Evolutionary conservation across 2,113 vertebrate species (phyloP).

Genomic region (Panthera leo): DNA sequence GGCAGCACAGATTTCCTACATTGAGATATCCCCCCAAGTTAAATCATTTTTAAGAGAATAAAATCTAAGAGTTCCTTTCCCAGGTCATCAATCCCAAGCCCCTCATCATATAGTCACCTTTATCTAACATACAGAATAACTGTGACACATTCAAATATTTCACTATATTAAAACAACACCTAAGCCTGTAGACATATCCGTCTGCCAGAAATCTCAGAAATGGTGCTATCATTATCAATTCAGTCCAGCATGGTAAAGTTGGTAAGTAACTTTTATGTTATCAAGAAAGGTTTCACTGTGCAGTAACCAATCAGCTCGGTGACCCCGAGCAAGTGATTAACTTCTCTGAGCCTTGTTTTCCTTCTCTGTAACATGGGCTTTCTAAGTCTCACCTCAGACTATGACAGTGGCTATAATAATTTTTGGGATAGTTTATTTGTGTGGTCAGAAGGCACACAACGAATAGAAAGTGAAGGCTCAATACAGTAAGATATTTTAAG

Average conservation of each 20-base stretch:
- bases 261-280: background rate
- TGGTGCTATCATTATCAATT: background rate
- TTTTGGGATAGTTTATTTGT: background rate
- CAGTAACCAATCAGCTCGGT: background rate
- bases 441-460: background rate
- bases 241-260: background rate
- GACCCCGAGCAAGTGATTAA: background rate
- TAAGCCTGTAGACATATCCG: background rate
- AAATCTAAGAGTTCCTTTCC: background rate
- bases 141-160: background rate
- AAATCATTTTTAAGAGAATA: slow-evolving; percentile 13
- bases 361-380: background rate
- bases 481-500: background rate
- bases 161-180: background rate
- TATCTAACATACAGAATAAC: background rate
- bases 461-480: background rate
- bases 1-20: slow-evolving; percentile 93
- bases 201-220: background rate
- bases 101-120: background rate
- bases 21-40: slow-evolving; percentile 55
- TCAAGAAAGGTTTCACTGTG: background rate
- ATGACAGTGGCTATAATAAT: background rate
- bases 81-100: background rate
- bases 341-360: background rate
- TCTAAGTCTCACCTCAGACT: background rate